Conservation (phyloP, 2,888 invertebrate species). For the Branchipolynoe longqiensis region DNA sequence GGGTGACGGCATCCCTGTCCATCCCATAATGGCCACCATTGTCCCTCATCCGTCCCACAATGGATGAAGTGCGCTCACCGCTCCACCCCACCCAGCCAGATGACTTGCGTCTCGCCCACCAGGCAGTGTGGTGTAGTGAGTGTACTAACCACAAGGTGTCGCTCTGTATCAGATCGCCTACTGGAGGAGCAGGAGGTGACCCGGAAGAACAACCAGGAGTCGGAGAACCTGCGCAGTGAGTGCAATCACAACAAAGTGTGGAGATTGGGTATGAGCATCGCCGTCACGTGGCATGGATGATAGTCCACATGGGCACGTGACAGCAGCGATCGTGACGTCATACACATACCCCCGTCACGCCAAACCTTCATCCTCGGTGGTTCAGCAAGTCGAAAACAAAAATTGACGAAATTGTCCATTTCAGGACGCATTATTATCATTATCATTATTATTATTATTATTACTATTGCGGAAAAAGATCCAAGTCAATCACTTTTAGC, state of each 20-base stretch:
- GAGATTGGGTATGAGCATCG: constrained; percentile 50
- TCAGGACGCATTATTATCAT: too few species aligned
- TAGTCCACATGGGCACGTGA: too few species aligned
- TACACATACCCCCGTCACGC: too few species aligned
- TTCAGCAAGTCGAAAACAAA: too few species aligned
- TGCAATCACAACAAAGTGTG: constrained; percentile 62
- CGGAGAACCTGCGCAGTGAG: constrained; percentile 75
- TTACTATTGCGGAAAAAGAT: too few species aligned
- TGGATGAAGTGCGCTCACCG: neutral
- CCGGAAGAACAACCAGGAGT: constrained; percentile 71
- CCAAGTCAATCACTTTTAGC: too few species aligned
- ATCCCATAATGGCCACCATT: too few species aligned
- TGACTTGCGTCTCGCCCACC: constrained; percentile 1
- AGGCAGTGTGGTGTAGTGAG: constrained; percentile 53
- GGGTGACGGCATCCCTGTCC: too few species aligned
- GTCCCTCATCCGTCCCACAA: too few species aligned
- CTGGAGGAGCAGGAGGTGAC: constrained; percentile 75
- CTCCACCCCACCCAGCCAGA: neutral
- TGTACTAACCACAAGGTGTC: constrained; percentile 56
- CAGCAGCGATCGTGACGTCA: neutral
- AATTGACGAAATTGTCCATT: too few species aligned
- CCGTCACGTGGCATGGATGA: constrained; percentile 58
- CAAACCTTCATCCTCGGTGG: too few species aligned
- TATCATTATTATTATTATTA: too few species aligned
- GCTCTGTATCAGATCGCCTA: constrained; percentile 70